phyloP scores from a whole-genome alignment of 2,888 invertebrate genomes.

The Stenodera caucasica region DNA sequence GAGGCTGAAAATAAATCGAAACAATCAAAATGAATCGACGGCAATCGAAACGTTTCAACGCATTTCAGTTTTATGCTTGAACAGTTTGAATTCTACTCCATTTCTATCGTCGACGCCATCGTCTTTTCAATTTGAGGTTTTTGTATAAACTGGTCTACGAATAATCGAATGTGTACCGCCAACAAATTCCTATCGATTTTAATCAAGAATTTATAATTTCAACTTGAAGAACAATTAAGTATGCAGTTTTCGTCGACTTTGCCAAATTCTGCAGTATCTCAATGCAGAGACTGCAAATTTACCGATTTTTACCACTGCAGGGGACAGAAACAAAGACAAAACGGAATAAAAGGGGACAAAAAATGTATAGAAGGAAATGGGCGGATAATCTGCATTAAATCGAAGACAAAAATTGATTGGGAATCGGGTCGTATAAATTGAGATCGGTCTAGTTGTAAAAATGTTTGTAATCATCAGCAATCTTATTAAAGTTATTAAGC shows the following conservation, averaged over 20 bases:
- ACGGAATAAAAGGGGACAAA: too few species aligned
- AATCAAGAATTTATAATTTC: neutral
- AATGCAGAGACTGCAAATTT: neutral
- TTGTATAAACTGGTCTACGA: neutral
- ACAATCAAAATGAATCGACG: neutral
- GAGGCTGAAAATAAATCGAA: neutral
- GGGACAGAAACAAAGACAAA: neutral
- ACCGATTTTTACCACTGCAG: neutral
- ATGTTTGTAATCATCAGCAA: slow-evolving; percentile 11
- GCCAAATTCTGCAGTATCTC: neutral
- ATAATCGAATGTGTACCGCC: neutral
- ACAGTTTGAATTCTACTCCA: slow-evolving; percentile 1
- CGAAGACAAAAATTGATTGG: slow-evolving; percentile 2
- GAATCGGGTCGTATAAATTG: slow-evolving; percentile 9
- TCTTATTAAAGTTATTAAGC: slow-evolving; percentile 20
- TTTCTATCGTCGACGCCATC: neutral
- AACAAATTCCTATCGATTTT: neutral
- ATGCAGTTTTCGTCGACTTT: neutral
- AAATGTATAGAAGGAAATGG: neutral
- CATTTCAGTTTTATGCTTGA: slow-evolving; percentile 3
- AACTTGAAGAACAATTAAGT: neutral
- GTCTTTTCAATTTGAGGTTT: slow-evolving; percentile 3
- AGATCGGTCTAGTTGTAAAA: neutral
- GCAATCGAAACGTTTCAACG: slow-evolving; percentile 2
- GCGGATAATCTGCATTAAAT: neutral